A percentile compares a stretch with the other conserved stretches of the same genome.
Evolutionary conservation across 2,797 vertebrate genomes (phyloP).

Genomic region (Salmo trutta): DNA sequence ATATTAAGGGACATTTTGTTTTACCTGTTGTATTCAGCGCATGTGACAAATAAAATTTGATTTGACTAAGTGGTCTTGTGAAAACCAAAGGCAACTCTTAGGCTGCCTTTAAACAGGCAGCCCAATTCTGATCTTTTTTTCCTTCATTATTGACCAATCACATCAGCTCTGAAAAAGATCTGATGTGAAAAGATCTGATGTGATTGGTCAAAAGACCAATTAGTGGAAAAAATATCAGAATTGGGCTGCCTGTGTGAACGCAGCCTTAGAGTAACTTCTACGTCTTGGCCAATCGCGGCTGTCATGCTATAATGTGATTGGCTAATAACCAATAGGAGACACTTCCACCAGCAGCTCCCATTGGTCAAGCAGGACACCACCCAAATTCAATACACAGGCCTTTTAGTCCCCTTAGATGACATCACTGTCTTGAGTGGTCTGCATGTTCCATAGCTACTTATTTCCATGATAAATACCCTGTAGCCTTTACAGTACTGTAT

Average conservation of each 20-base stretch:
- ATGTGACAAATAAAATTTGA: not conserved
- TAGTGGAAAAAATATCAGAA: too few relatives aligned
- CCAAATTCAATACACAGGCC: not conserved
- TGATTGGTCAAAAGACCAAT: too few relatives aligned
- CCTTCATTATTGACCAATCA: too few relatives aligned
- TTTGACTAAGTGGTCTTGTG: not conserved
- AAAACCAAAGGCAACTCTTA: not conserved
- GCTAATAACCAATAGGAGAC: not conserved
- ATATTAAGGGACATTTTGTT: too few relatives aligned
- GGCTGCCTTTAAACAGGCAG: too few relatives aligned
- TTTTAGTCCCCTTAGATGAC: not conserved
- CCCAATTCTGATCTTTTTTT: too few relatives aligned
- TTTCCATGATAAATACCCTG: not conserved
- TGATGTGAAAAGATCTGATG: too few relatives aligned
- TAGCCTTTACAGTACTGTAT: too few relatives aligned
- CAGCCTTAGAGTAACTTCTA: not conserved
- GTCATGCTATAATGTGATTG: not conserved
- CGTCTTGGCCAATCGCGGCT: not conserved
- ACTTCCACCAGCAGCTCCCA: not conserved
- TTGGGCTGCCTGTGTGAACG: too few relatives aligned
- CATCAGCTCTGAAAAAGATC: too few relatives aligned
- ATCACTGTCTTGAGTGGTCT: not conserved
- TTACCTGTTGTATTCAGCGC: too few relatives aligned
- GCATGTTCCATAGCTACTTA: not conserved
- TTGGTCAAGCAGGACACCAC: not conserved